These are phyloP conservation scores for Calameuta filiformis DNA, from an alignment of 2,888 invertebrate species.

Conservation along the genomic window DNA sequence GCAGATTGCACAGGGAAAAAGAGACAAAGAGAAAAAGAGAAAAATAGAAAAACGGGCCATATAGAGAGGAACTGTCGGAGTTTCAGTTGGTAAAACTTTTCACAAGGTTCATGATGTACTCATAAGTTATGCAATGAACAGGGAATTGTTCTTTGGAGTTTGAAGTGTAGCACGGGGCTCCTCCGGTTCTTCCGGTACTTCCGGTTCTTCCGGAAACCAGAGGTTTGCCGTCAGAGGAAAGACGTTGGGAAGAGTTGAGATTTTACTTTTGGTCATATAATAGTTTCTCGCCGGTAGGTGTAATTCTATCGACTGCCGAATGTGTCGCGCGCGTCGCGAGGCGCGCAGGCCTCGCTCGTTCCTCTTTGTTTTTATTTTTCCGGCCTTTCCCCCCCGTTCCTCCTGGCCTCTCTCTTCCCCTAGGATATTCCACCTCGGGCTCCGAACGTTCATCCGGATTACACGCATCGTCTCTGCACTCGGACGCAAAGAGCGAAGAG, in stretches of 20 bases:
- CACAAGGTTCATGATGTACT: slow-evolving; percentile 46
- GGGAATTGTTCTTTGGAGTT: slow-evolving; percentile 29
- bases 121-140: slow-evolving; percentile 60
- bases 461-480: slow-evolving; percentile 21
- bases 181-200: neutral
- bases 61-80: slow-evolving; percentile 30
- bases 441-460: slow-evolving; percentile 34
- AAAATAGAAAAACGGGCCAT: neutral
- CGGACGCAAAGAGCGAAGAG: slow-evolving; percentile 25
- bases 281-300: too few relatives aligned
- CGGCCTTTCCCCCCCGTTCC: too few relatives aligned
- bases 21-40: neutral
- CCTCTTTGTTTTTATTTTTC: too few relatives aligned
- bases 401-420: slow-evolving; percentile 16
- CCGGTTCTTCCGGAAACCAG: neutral
- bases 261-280: too few relatives aligned
- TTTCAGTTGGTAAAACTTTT: slow-evolving; percentile 41
- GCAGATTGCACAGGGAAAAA: slow-evolving; percentile 19
- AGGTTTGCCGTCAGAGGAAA: too few relatives aligned
- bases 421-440: slow-evolving; percentile 24
- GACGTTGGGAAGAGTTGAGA: too few relatives aligned
- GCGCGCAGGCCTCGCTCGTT: too few relatives aligned
- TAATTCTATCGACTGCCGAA: too few relatives aligned
- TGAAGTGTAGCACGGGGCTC: neutral
- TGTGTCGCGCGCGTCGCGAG: too few relatives aligned